Evolutionary conservation across 37 sponge, comb jelly and placozoan genomes (phyloP).

Genomic region (Cladorhizidae sp.): DNA sequence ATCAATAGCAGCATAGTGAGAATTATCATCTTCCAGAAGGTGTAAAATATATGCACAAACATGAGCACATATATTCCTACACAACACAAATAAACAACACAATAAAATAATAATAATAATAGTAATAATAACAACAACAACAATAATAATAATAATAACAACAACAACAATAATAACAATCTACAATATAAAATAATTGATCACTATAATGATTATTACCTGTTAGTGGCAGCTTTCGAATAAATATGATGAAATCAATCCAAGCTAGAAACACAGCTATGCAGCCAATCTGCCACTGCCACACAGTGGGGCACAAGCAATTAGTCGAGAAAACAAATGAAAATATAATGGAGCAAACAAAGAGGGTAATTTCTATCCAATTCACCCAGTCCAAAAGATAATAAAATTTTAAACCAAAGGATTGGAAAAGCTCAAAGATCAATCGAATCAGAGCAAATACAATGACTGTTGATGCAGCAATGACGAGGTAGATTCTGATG

Average conservation of each 20-base stretch:
- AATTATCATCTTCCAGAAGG: conserved; percentile 78
- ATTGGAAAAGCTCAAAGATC: conserved; percentile 58
- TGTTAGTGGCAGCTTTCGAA: conserved; percentile 78
- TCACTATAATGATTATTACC: neutral
- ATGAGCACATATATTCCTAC: conserved; percentile 93
- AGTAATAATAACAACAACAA: too few species aligned
- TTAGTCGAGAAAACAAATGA: conserved; percentile 32
- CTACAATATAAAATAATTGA: too few species aligned
- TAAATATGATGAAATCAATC: conserved; percentile 86
- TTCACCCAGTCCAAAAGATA: conserved; percentile 67
- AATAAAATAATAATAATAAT: too few species aligned
- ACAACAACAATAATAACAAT: too few species aligned
- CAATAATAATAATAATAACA: too few species aligned
- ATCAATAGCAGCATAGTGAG: conserved; percentile 82
- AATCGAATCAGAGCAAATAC: conserved; percentile 47
- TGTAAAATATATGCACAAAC: conserved; percentile 90
- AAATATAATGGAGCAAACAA: conserved; percentile 52
- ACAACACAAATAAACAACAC: neutral
- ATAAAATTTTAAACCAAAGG: conserved; percentile 23
- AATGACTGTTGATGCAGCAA: conserved; percentile 39
- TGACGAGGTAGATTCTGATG: conserved; percentile 3
- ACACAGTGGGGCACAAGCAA: conserved; percentile 41
- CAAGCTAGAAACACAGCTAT: conserved; percentile 85
- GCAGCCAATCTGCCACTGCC: conserved; percentile 93
- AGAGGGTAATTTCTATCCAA: conserved; percentile 54